A percentile compares a stretch with the other conserved stretches of the same genome.
Evolutionary conservation across 2,888 invertebrate genomes (phyloP).

Genomic region (Drosophila anomelani): DNA sequence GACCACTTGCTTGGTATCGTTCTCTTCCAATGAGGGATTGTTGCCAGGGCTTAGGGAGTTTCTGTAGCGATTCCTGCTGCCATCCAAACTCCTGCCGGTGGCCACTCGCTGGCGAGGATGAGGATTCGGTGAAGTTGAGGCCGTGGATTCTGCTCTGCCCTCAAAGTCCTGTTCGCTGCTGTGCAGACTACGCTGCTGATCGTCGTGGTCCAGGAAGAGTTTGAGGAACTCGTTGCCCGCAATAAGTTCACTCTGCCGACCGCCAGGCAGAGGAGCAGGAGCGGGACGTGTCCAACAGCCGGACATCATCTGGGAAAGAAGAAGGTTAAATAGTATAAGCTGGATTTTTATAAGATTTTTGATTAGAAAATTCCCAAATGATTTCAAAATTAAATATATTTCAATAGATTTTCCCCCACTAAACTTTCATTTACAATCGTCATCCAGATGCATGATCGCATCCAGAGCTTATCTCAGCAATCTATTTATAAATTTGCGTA

Average conservation of each 20-base stretch:
- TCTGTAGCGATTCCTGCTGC: slow-evolving; percentile 61
- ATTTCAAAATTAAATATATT: too few species aligned
- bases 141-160: slow-evolving; percentile 40
- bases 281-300: slow-evolving; percentile 60
- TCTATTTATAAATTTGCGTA: slow-evolving; percentile 74
- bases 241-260: slow-evolving; percentile 81
- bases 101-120: slow-evolving; percentile 37
- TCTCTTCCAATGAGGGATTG: slow-evolving; percentile 44
- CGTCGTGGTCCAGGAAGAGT: slow-evolving; percentile 80
- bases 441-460: slow-evolving; percentile 10
- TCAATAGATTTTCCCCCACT: background rate
- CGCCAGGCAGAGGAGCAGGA: slow-evolving; percentile 42
- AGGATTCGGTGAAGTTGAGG: slow-evolving; percentile 16
- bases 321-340: background rate
- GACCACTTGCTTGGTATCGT: slow-evolving; percentile 72
- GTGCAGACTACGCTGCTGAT: slow-evolving; percentile 71
- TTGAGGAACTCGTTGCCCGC: slow-evolving; percentile 84
- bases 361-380: background rate
- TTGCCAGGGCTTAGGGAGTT: slow-evolving; percentile 55
- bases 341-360: background rate
- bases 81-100: slow-evolving; percentile 61
- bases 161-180: slow-evolving; percentile 65
- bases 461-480: slow-evolving; percentile 62
- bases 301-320: slow-evolving; percentile 73
- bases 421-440: slow-evolving; percentile 3